Evolutionary conservation across 2,113 vertebrate species (phyloP), one percentile per base, ranked within the genome.

Genomic region (Geococcyx californianus): DNA sequence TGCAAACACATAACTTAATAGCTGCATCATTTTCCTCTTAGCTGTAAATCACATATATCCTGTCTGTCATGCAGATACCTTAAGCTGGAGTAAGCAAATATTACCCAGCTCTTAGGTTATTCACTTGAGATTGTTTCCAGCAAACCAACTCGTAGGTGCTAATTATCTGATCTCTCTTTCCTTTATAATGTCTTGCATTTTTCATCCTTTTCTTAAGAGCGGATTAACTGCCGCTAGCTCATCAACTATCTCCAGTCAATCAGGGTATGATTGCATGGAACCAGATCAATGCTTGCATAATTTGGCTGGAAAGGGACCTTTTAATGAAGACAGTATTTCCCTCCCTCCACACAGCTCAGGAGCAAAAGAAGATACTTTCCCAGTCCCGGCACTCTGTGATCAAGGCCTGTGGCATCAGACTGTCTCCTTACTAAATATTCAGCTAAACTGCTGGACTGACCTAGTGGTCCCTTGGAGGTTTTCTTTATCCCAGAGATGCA

Each of bases 361-460:
- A 87, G 44, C 47, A 84, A 84, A 92, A 47, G 5, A 45, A 87
- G 38, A 29, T 60, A 0, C 23, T 67, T 24, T 91, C 69, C 23
- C 60, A 92, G 36, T 7, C 36, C 52, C 58, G 47, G 44, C 44
- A 56, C 26, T 38, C 25, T 63, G 47, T 63, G 69, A 79, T 52
- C 75, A 69, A 84, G 82, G 78, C 19, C 42, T 54, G 36, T 83
- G 63, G 36, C 9, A 2, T 73, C 91, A 69, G 51, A n/a, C 40
- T 66, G 33, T 9, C 52, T 77, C 60, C 66, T 84, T 74, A 44
- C 80, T 45, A 89, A 77, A 51, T 81, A 60, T 63, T 66, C 47
- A 84, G 33, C 44, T 90, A 89, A 97, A 84, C 40, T 73, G 9
- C 31, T 87, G 66, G 77, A 66, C 62, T 93, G 62, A 89, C 76